Conservation (phyloP, 37 sponge, comb jelly and placozoan species). For the Ephydatia muelleri region DNA sequence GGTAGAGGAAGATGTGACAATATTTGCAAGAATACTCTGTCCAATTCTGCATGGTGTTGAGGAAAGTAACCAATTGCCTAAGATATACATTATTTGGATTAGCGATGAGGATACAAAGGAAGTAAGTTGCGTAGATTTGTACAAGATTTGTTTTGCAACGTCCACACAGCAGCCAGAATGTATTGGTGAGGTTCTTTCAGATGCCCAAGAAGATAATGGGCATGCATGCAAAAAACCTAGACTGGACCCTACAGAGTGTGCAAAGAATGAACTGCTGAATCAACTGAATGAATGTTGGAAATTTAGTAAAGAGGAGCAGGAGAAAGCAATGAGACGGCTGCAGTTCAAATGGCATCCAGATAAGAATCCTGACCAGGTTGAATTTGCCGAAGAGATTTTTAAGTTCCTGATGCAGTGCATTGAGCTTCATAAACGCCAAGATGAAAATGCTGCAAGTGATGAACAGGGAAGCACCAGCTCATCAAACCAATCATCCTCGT, state of each 20-base stretch:
- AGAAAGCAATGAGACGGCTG: conserved; percentile 37
- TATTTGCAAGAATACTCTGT: not conserved
- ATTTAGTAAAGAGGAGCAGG: conserved; percentile 27
- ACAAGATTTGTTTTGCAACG: not conserved
- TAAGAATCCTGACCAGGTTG: conserved; percentile 33
- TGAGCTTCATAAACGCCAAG: not conserved
- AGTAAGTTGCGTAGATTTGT: not conserved
- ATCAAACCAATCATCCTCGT: not conserved
- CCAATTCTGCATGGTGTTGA: not conserved
- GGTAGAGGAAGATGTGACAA: not conserved
- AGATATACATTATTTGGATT: not conserved
- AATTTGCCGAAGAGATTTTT: conserved; percentile 34
- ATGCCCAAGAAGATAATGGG: not conserved
- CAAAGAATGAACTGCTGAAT: conserved; percentile 3
- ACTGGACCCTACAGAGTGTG: not conserved
- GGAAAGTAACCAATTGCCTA: not conserved
- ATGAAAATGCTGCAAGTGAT: not conserved
- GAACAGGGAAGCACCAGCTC: not conserved
- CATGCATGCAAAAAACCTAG: not conserved
- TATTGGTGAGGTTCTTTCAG: not conserved
- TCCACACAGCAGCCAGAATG: not conserved
- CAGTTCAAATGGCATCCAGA: conserved; percentile 66
- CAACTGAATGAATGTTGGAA: conserved; percentile 22
- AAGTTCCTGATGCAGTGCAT: conserved; percentile 35
- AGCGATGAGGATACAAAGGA: not conserved